Evolutionary conservation across 2,113 vertebrate species (phyloP).

Genomic region (Panthera leo): DNA sequence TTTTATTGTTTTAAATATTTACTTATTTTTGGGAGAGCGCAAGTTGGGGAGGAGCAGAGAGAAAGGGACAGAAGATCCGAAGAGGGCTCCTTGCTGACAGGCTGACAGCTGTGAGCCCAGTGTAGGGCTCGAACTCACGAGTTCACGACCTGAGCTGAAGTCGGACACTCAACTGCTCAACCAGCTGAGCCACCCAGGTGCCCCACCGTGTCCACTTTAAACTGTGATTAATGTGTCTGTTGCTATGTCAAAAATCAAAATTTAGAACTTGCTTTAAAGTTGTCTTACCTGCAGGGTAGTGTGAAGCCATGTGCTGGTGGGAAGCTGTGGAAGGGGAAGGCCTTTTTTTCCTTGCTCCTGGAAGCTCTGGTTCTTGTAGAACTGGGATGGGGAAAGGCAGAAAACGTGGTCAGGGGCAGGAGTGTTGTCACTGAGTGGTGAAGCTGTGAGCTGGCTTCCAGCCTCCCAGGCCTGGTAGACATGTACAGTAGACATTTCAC

Average conservation of each 20-base stretch:
- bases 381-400: not conserved
- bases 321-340: not conserved
- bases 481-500: not conserved
- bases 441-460: not conserved
- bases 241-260: not conserved
- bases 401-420: not conserved
- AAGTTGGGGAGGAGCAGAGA: no score
- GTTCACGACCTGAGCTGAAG: no score
- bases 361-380: not conserved
- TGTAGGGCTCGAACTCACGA: no score
- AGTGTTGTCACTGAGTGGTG: not conserved
- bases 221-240: not conserved
- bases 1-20: no score
- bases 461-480: not conserved
- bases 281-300: not conserved
- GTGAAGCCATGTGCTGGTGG: not conserved
- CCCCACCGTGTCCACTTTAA: no score
- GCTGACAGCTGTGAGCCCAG: no score
- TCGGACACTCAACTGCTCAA: no score
- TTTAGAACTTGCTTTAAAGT: not conserved
- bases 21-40: no score
- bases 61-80: no score
- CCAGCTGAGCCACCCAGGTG: no score
- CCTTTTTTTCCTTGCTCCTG: not conserved
- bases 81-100: no score